Percentiles rank a stretch among this genome's conserved stretches.
Evolutionary conservation across 2,888 invertebrate genomes (phyloP).

Genomic region (Cecidostiba fungosa): DNA sequence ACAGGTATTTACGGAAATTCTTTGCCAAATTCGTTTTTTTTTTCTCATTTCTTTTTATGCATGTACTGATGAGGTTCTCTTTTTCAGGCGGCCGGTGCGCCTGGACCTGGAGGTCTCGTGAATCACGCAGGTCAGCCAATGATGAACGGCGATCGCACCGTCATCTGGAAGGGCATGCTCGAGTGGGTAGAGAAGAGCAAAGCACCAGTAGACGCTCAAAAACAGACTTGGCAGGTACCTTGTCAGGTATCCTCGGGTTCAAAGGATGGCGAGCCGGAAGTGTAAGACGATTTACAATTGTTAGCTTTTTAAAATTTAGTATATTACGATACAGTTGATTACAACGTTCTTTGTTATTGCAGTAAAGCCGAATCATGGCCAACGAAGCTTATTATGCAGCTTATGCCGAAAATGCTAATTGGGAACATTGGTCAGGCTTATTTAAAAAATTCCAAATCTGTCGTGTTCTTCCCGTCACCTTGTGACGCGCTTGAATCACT

Average conservation of each 20-base stretch:
- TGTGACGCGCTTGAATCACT: conserved; percentile 93
- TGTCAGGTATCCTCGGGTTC: conserved; percentile 88
- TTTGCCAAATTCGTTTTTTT: neutral
- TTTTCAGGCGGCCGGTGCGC: conserved; percentile 71
- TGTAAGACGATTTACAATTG: conserved; percentile 81
- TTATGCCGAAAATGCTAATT: conserved; percentile 96
- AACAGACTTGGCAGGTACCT: conserved; percentile 87
- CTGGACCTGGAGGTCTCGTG: conserved; percentile 62
- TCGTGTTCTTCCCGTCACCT: conserved; percentile 92
- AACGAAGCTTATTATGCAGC: conserved; percentile 93
- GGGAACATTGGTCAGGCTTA: conserved; percentile 94
- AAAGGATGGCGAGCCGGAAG: conserved; percentile 93
- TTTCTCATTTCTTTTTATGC: conserved; percentile 2
- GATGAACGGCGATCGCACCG: conserved; percentile 81
- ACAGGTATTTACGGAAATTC: conserved; percentile 66
- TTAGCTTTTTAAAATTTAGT: conserved; percentile 14
- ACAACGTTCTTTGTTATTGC: conserved; percentile 62
- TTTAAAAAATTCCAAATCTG: conserved; percentile 95
- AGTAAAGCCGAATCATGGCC: conserved; percentile 97
- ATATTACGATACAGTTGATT: neutral
- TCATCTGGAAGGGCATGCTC: conserved; percentile 90
- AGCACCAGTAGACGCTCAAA: conserved; percentile 87
- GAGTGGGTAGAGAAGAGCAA: conserved; percentile 97
- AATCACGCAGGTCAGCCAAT: conserved; percentile 76
- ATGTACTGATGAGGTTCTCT: neutral